Percentiles rank a stretch among this genome's conserved stretches.
These are phyloP conservation scores for Timema podura DNA, from an alignment of 2,888 invertebrate species.

Conservation along the genomic window DNA sequence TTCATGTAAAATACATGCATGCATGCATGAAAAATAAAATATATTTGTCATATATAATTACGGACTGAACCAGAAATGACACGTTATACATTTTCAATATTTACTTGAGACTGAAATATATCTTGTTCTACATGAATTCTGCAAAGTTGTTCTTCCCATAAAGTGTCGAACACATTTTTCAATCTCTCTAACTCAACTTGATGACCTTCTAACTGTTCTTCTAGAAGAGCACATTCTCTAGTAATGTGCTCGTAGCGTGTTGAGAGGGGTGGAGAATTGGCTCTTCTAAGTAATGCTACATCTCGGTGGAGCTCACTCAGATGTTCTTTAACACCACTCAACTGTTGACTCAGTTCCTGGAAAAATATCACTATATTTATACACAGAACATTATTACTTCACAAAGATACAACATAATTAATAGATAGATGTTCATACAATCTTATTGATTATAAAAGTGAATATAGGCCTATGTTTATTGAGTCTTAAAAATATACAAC, in stretches of 20 bases:
- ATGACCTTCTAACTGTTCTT: constrained; percentile 58
- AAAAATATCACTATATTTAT: no score
- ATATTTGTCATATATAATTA: no score
- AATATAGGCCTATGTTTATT: neutral
- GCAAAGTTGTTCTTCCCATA: constrained; percentile 71
- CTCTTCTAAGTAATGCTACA: constrained; percentile 58
- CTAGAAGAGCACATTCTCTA: constrained; percentile 55
- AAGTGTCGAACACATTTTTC: constrained; percentile 55
- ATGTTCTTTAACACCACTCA: constrained; percentile 58
- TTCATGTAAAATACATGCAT: no score
- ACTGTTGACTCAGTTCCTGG: constrained; percentile 58
- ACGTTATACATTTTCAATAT: no score
- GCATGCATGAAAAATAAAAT: no score
- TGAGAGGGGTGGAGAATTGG: constrained; percentile 47
- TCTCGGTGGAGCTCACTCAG: constrained; percentile 67
- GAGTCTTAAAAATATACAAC: neutral
- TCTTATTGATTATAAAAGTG: constrained; percentile 9
- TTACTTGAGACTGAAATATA: constrained; percentile 55
- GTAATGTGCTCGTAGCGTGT: constrained; percentile 52
- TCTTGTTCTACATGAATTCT: constrained; percentile 67
- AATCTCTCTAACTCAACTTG: constrained; percentile 58
- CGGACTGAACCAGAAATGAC: no score
- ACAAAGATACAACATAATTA: neutral
- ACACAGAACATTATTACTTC: neutral
- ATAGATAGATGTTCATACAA: neutral